These are phyloP conservation scores for Drosophila takahashii DNA, from an alignment of 1,140 invertebrate species.

Conservation along the genomic window DNA sequence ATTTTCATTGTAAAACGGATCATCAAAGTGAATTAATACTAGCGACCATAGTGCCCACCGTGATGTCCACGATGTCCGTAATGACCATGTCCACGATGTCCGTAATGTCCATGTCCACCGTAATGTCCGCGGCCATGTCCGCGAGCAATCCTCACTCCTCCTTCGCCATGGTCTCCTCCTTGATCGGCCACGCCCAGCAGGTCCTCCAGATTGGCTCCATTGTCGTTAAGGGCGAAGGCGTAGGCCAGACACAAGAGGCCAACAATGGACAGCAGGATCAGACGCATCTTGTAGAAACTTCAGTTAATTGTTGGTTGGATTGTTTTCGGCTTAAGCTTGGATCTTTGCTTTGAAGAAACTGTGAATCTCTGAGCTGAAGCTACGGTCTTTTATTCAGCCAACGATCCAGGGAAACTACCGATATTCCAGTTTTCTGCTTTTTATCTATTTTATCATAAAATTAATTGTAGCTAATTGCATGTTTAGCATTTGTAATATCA, in stretches of 20 bases:
- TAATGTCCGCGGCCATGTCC: slow-evolving; percentile 21
- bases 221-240: slow-evolving; percentile 17
- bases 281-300: slow-evolving; percentile 39
- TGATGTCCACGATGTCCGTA: slow-evolving; percentile 7
- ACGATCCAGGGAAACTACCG: not conserved
- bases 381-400: slow-evolving; percentile 39
- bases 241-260: slow-evolving; percentile 35
- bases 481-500: not conserved
- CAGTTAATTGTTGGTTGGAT: slow-evolving; percentile 2
- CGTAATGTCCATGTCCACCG: slow-evolving; percentile 7
- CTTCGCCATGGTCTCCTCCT: slow-evolving; percentile 49
- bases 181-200: slow-evolving; percentile 51
- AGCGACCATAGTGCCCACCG: slow-evolving; percentile 15
- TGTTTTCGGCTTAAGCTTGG: not conserved
- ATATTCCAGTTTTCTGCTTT: slow-evolving; percentile 26
- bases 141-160: slow-evolving; percentile 28
- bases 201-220: slow-evolving; percentile 6
- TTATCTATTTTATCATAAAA: too few species aligned
- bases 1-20: slow-evolving; percentile 2
- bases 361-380: not conserved
- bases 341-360: slow-evolving; percentile 25
- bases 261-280: slow-evolving; percentile 34
- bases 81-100: not conserved
- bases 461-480: not conserved
- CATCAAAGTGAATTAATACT: not conserved